Base-by-base conservation (phyloP, 2,888 invertebrate species). In the Chrysina gloriosa region DNA sequence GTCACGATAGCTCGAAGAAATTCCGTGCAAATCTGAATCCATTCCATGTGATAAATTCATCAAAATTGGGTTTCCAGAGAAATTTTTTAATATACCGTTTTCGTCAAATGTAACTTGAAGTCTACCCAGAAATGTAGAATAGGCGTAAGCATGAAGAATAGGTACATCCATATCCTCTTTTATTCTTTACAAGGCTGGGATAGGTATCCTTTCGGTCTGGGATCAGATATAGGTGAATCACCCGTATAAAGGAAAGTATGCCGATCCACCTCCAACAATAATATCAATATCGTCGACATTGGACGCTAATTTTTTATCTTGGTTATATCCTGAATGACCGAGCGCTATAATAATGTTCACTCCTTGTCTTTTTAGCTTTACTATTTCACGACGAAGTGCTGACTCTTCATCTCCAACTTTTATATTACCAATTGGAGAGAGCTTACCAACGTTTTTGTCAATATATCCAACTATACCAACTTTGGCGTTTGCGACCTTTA, bases 191-290 rank as follows among this genome's bases (percentile, higher is more conserved):
- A 45, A 91, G 83, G 0, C 87, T 89, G 0, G 96, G 97, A 83
- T 96, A 97, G 0, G 88, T 86, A 0, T 92, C 95, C 72, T 89
- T 88, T 23, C n/a, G 61, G 61, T 4, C 9, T 48, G 5, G 6
- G 1, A 9, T 36, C 36, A 4, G 36, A 77, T 76, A 92, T 92
- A 1, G 52, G 39, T 0, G 92, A 93, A 56, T 84, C 85, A 0
- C 94, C 95, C 71, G 88, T 92, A 86, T 92, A 96, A 5, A 97
- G 84, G 79, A 97, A 96, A 0, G 96, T 95, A 78, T 97, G 93
- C 0, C 94, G 92, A 79, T 97, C n/a, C 96, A 0, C 96, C 96
- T 2, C 96, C 97, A 67, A 97, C 90, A 0, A 97, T 94, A 31
- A 95, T 81, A 82, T 96, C 96, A 5, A 96, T 88, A 23, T 91